Percentiles rank a stretch among this genome's conserved stretches.
phyloP scores from a whole-genome alignment of 2,888 invertebrate species.

The Poecilobothrus nobilitatus region DNA sequence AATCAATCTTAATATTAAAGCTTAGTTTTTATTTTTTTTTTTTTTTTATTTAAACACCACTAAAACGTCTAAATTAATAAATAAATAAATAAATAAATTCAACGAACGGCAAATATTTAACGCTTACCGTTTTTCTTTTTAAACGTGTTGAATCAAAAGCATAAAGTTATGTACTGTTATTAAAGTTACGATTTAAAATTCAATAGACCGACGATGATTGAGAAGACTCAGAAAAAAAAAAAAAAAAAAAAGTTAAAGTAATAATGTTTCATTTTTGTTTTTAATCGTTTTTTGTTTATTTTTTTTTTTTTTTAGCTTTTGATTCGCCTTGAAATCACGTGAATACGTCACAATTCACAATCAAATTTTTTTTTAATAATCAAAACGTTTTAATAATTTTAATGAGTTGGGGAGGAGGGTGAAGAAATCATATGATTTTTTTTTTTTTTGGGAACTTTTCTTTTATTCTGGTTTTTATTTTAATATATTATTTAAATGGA shows the following conservation, averaged over 20 bases:
- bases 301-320: not conserved
- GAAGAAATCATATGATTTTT: too few species aligned
- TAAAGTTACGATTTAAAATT: not conserved
- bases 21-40: too few species aligned
- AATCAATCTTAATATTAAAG: too few species aligned
- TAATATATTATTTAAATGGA: too few species aligned
- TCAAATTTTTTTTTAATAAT: too few species aligned
- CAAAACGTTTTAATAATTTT: too few species aligned
- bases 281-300: not conserved
- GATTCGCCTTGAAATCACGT: not conserved
- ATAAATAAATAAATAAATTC: not conserved
- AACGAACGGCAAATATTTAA: not conserved
- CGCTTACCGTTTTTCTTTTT: not conserved
- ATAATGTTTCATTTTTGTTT: too few species aligned
- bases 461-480: too few species aligned
- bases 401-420: too few species aligned
- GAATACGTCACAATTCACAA: not conserved
- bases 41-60: too few species aligned
- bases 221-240: not conserved
- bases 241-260: not conserved
- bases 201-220: not conserved
- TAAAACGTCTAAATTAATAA: not conserved
- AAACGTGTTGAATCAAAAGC: not conserved
- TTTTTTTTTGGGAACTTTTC: too few species aligned
- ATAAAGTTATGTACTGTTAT: not conserved